These are phyloP conservation scores for Nyctibius bracteatus DNA, from an alignment of 2,113 vertebrate species.

Conservation along the genomic window DNA sequence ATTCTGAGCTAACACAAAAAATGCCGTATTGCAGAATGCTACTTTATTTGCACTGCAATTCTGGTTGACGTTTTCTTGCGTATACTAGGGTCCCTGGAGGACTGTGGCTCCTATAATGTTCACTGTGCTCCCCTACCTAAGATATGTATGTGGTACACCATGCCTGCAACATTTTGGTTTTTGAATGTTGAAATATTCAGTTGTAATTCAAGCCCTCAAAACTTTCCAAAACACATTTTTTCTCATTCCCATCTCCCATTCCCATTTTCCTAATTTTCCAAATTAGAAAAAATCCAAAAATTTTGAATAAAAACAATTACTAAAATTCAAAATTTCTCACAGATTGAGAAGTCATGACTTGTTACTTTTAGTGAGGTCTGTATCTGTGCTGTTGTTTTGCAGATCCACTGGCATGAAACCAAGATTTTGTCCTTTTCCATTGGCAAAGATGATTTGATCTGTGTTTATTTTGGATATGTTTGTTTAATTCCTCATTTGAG, in stretches of 20 bases:
- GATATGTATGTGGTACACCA: background rate
- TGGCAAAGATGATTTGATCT: background rate
- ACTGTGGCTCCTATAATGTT: background rate
- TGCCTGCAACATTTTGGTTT: background rate
- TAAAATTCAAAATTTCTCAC: background rate
- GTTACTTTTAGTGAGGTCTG: background rate
- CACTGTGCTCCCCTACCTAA: background rate
- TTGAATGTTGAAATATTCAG: background rate
- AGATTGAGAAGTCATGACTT: background rate
- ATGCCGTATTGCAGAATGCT: background rate
- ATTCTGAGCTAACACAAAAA: background rate
- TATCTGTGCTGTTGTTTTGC: background rate
- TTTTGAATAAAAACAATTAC: background rate
- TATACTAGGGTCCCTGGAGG: background rate
- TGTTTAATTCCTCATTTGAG: constrained; percentile 25
- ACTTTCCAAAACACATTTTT: background rate
- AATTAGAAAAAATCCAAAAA: background rate
- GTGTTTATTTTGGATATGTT: constrained; percentile 26
- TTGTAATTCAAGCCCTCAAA: background rate
- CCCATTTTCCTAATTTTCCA: background rate
- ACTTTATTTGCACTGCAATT: background rate
- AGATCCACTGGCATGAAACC: background rate
- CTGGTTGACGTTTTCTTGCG: background rate
- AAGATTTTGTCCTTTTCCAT: constrained; percentile 3
- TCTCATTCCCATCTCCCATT: background rate